Base-by-base conservation (phyloP, 2,888 invertebrate genomes). In the Lysandra coridon region DNA sequence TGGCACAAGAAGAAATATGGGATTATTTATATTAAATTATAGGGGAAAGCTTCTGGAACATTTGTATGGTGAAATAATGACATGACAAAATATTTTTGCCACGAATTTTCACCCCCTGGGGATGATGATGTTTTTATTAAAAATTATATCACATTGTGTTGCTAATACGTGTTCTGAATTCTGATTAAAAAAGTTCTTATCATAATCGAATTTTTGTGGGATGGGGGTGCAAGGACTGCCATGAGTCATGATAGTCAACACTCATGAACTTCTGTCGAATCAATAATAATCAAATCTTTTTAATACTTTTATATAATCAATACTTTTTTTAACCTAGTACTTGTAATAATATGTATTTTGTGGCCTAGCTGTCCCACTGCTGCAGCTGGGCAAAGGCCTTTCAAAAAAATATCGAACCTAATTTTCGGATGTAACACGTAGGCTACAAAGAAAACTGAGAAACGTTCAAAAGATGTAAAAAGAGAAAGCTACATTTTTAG, bases 11-110 rank as follows among this genome's bases (percentile, higher is more conserved):
- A 87, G 87, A 87, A 89, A 90, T 87, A 88, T 84, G 84, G 86
- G 86, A 88, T 87, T 90, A 92, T 92, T 91, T 89, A 90, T 91
- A 91, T 91, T 90, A 88, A 91, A 91, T 91, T 91, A 92, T 85
- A 87, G 87, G 85, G 85, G 83, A 77, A 80, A 76, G 75, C 73
- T 79, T 79, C 79, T 74, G 74, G 60, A 76, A 57, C 44, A 40
- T 79, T 79, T 75, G 57, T 75, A 79, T 79, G 74, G 79, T 33
- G 75, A 79, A 75, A 74, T 79, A 74, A 79, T 79, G 74, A 76
- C 57, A 76, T 76, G 76, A 76, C 76, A 76, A 76, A 76, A 76
- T 76, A 76, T 76, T 76, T 76, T 57, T 53, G 53, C 30, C 57
- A 33, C 53, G 53, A 76, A 33, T 76, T 76, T 76, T 53, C 76